Conservation (phyloP, 2,113 vertebrate genomes). For the Sturnus vulgaris region DNA sequence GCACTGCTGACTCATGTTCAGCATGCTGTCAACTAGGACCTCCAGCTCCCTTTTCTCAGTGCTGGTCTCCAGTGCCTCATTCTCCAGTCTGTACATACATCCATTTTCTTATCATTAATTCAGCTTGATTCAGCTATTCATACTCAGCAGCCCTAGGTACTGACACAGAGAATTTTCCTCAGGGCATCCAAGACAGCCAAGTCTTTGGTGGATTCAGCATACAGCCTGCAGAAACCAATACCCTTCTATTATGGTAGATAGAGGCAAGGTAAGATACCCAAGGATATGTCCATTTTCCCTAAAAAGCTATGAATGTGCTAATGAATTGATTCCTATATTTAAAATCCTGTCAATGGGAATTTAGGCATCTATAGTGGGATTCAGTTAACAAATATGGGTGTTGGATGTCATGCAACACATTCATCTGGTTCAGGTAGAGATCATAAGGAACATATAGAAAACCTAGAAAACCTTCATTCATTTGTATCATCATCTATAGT, state of each 20-base stretch:
- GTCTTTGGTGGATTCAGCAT: neutral
- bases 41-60: neutral
- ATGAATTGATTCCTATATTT: neutral
- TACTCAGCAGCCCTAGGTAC: neutral
- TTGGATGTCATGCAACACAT: neutral
- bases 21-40: neutral
- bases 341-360: neutral
- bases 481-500: neutral
- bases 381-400: neutral
- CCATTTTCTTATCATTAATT: neutral
- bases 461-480: neutral
- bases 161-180: neutral
- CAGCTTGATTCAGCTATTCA: neutral
- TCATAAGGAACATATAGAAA: neutral
- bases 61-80: neutral
- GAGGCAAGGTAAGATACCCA: neutral
- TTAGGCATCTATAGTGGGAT: neutral
- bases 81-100: neutral
- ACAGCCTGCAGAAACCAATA: neutral
- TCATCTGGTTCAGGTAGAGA: neutral
- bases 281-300: neutral
- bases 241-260: neutral
- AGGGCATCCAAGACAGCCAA: neutral
- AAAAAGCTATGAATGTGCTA: neutral
- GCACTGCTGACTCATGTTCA: neutral